Conservation (phyloP, 2,888 invertebrate genomes). For the Aleiodes testaceus region DNA sequence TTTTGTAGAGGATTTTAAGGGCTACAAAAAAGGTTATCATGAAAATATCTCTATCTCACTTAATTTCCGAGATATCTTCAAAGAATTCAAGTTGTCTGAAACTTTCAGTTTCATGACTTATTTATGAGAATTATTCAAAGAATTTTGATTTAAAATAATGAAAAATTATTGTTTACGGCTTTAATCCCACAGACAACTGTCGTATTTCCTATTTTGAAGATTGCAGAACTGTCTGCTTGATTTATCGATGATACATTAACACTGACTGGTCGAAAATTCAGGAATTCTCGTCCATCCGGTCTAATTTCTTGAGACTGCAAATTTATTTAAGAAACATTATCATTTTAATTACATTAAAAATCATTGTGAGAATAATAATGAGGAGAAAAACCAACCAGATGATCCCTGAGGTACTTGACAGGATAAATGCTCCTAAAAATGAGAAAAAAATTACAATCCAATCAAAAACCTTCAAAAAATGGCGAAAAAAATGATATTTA, state of each 20-base stretch:
- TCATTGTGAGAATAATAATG: too few species aligned
- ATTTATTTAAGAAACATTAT: too few species aligned
- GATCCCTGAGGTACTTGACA: conserved; percentile 83
- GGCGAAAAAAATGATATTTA: conserved; percentile 38
- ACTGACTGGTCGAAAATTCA: conserved; percentile 80
- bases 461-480: neutral
- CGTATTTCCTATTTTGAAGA: conserved; percentile 87
- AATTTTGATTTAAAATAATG: too few species aligned
- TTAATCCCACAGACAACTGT: conserved; percentile 90
- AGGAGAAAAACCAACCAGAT: conserved; percentile 74
- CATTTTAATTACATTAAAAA: too few species aligned
- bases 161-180: conserved; percentile 77
- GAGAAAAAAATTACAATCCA: conserved; percentile 42
- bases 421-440: conserved; percentile 82
- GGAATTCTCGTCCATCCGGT: conserved; percentile 85
- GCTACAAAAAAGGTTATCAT: too few species aligned
- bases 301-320: conserved; percentile 78
- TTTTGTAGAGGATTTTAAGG: too few species aligned
- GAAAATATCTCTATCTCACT: too few species aligned
- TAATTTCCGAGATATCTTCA: too few species aligned
- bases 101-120: conserved; percentile 31
- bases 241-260: conserved; percentile 78
- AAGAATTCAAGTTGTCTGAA: too few species aligned
- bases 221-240: conserved; percentile 84
- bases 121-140: too few species aligned